Evolutionary conservation across 2,113 vertebrate genomes (phyloP).

Genomic region (Chloebia gouldiae): DNA sequence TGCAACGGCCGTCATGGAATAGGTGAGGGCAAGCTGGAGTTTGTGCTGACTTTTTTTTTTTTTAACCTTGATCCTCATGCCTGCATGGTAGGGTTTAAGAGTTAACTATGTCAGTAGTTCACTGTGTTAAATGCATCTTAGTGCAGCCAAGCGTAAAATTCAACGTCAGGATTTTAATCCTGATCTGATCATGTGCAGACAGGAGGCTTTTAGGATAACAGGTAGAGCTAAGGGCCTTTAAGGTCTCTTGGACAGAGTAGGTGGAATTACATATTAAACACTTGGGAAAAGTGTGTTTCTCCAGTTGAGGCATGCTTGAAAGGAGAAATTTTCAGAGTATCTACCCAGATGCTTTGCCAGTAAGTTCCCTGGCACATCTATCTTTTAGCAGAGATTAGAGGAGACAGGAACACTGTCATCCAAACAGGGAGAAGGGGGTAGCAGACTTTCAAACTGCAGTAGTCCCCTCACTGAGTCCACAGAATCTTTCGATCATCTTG

Average conservation of each 20-base stretch:
- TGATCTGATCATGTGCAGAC: background rate
- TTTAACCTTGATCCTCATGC: background rate
- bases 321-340: background rate
- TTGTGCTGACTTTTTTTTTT: background rate
- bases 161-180: background rate
- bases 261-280: background rate
- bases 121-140: background rate
- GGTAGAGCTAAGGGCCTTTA: background rate
- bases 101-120: background rate
- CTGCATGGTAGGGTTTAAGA: background rate
- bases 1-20: background rate
- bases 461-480: background rate
- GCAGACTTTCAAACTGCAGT: background rate
- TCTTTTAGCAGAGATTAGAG: background rate
- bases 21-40: constrained; percentile 2
- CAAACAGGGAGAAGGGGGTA: background rate
- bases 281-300: background rate
- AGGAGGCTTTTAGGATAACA: background rate
- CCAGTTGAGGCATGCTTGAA: constrained; percentile 4
- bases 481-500: background rate
- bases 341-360: background rate
- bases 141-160: background rate
- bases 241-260: background rate
- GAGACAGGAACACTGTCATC: background rate
- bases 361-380: background rate